A percentile compares a stretch with the other conserved stretches of the same genome.
Conservation (phyloP, 2,888 invertebrate species). For the Epinotia bilunana region DNA sequence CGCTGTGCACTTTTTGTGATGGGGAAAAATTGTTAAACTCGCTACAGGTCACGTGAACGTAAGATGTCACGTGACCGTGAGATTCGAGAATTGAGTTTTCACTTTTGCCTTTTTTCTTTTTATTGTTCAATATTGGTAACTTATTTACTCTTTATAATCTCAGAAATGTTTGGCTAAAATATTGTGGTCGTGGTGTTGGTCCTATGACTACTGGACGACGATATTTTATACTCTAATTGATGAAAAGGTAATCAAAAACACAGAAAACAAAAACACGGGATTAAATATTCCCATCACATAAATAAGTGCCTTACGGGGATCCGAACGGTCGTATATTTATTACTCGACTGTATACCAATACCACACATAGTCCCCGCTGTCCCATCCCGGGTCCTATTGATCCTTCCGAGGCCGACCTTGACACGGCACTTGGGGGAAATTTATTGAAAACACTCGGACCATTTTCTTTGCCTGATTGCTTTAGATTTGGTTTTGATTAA, state of each 20-base stretch:
- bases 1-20: too few relatives aligned
- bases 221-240: too few relatives aligned
- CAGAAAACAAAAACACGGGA: not conserved
- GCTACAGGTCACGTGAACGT: too few relatives aligned
- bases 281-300: not conserved
- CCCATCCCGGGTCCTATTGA: constrained; percentile 28
- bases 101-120: too few relatives aligned
- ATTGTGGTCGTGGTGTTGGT: too few relatives aligned
- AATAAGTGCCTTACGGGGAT: not conserved
- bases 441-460: constrained; percentile 30
- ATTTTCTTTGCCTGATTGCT: constrained; percentile 13
- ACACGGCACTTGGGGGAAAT: constrained; percentile 23
- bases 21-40: too few relatives aligned
- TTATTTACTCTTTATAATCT: too few relatives aligned
- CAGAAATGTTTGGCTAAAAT: too few relatives aligned
- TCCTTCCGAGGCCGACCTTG: constrained; percentile 26
- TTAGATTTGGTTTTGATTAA: constrained; percentile 17
- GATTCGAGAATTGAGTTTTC: too few relatives aligned
- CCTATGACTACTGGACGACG: too few relatives aligned
- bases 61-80: too few relatives aligned
- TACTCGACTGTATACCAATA: not conserved
- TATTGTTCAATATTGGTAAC: too few relatives aligned
- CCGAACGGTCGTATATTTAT: not conserved
- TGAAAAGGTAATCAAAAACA: not conserved
- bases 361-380: not conserved